Evolutionary conservation across 2,797 vertebrate species (phyloP).

Genomic region (Serranus cabrilla): DNA sequence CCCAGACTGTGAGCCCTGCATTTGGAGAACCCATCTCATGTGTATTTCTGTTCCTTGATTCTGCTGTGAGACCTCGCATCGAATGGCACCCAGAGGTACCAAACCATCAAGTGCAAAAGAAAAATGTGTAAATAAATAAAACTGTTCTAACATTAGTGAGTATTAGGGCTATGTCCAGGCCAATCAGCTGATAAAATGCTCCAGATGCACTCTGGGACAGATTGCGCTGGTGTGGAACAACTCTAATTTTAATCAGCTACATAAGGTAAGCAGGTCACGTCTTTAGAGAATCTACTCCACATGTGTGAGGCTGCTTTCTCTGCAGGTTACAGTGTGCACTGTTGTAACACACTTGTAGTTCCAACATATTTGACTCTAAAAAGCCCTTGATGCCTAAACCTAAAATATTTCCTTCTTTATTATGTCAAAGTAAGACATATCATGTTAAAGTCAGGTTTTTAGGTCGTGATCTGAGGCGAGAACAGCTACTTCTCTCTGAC

Average conservation of each 20-base stretch:
- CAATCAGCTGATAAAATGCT: constrained; percentile 5
- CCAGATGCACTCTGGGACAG: constrained; percentile 7
- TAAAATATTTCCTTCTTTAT: background rate
- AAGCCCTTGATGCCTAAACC: background rate
- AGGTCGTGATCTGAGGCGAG: constrained; percentile 61
- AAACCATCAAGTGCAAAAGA: background rate
- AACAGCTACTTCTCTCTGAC: constrained; percentile 63
- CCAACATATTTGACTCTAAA: background rate
- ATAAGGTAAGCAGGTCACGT: constrained; percentile 4
- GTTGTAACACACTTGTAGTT: constrained; percentile 1
- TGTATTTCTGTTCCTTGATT: background rate
- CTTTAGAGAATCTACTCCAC: background rate
- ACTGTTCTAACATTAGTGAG: background rate
- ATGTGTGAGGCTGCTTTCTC: background rate
- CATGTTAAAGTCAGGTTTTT: constrained; percentile 3
- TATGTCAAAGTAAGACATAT: constrained; percentile 10
- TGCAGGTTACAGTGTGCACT: background rate
- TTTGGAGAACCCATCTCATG: too few species aligned
- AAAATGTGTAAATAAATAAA: background rate
- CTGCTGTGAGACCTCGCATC: background rate
- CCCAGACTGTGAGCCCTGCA: too few species aligned
- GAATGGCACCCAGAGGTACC: background rate
- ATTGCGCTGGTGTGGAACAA: constrained; percentile 2
- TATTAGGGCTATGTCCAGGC: background rate
- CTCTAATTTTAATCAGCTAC: constrained; percentile 20